These are phyloP conservation scores for Coturnix japonica DNA, from an alignment of 2,113 vertebrate species.

Conservation along the genomic window DNA sequence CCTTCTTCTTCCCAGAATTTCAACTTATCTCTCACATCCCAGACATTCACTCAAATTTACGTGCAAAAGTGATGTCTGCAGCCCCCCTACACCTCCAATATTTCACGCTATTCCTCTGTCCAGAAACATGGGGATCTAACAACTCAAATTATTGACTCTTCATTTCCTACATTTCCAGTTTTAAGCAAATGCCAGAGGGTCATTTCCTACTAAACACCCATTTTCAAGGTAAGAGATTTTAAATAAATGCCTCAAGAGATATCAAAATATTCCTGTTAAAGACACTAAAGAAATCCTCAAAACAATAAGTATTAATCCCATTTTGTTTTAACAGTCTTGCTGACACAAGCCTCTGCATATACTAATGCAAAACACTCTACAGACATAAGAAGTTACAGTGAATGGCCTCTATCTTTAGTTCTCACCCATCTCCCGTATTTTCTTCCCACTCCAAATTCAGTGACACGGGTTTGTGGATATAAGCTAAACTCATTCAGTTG, in stretches of 20 bases:
- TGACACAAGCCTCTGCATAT: not conserved
- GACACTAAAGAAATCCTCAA: not conserved
- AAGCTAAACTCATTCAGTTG: slow-evolving; percentile 43
- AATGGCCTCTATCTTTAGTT: not conserved
- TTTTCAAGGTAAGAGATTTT: not conserved
- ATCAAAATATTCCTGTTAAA: not conserved
- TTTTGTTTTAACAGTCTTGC: not conserved
- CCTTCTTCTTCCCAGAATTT: not conserved
- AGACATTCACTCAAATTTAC: not conserved
- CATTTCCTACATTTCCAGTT: not conserved
- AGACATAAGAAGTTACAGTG: not conserved
- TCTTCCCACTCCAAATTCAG: slow-evolving; percentile 34
- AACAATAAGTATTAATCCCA: not conserved
- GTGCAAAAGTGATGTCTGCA: not conserved
- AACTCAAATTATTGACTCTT: not conserved
- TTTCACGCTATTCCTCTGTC: not conserved
- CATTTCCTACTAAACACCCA: not conserved
- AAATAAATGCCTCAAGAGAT: not conserved
- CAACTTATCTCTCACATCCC: not conserved
- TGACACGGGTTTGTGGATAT: slow-evolving; percentile 15
- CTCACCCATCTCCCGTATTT: slow-evolving; percentile 64
- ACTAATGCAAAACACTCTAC: not conserved
- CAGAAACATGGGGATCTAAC: not conserved
- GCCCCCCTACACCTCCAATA: not conserved
- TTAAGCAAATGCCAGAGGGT: not conserved